These are phyloP conservation scores for Telmatherina bonti DNA, from an alignment of 2,797 vertebrate genomes.

Conservation along the genomic window DNA sequence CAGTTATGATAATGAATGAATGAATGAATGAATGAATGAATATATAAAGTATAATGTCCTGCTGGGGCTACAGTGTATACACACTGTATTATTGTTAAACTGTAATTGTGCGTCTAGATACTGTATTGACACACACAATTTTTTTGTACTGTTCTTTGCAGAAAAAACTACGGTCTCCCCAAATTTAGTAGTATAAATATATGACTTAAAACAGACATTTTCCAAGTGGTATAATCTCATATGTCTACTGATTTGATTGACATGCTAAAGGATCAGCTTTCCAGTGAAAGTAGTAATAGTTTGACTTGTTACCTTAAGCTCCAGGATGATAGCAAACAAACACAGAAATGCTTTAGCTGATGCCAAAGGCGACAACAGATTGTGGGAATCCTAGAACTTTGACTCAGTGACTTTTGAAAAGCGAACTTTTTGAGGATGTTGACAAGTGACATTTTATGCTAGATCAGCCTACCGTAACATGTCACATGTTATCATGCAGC, in stretches of 20 bases:
- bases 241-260: constrained; percentile 10
- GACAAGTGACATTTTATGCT: neutral
- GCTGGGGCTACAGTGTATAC: no score
- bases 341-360: constrained; percentile 6
- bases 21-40: no score
- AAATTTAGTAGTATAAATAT: neutral
- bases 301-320: constrained; percentile 2
- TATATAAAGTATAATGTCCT: no score
- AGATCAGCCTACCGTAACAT: neutral
- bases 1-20: no score
- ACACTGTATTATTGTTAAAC: no score
- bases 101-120: no score
- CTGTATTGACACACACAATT: no score
- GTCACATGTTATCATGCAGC: neutral
- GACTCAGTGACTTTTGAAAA: constrained; percentile 5
- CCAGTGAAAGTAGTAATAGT: neutral
- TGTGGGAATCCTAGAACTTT: constrained; percentile 19
- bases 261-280: constrained; percentile 10
- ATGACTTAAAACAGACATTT: neutral
- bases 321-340: neutral
- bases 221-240: neutral
- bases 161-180: neutral
- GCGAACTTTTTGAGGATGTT: neutral
- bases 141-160: no score
- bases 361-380: constrained; percentile 27